Base-by-base conservation (phyloP, 2,888 invertebrate species). In the Agrotis exclamationis region DNA sequence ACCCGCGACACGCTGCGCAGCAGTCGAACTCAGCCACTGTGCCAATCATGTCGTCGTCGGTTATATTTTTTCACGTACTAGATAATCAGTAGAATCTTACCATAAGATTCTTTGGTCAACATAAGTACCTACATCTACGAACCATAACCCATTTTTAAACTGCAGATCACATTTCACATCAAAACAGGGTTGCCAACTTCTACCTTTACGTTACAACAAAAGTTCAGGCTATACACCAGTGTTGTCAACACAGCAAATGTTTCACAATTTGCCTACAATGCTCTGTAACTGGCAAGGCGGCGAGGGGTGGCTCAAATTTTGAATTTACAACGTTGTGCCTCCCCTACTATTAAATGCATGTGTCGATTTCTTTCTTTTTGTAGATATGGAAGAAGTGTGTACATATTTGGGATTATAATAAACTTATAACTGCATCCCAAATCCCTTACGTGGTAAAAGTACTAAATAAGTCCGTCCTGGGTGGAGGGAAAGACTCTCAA, bases 231-330 rank as follows among this genome's bases (percentile, higher is more conserved):
- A n/a, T n/a, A 54, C 62, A 63, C 48, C 28, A 28, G 16, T 20
- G 63, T 54, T 45, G 72, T 45, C 51, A 22, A 81, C 63, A 48
- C 63, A 63, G 72, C 80, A 59, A 83, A 69, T 80, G 65, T 75
- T 82, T 76, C 85, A 76, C 70, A 80, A 83, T 83, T 77, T 72
- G 74, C 71, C 70, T 39, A 79, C 70, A 77, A 44, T 53, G 53
- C 39, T 14, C 51, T 64, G 54, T 51, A 57, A 65, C 63, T 56
- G 63, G 70, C 65, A 65, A 65, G 11, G 62, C 76, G 63, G 5
- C 33, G 9, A 39, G 50, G 18, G 33, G 33, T 24, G 24, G 13
- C 48, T 68, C 47, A 63, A 63, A 79, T 77, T 82, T 72, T 59
- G 82, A 81, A 77, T 82, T 77, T 77, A 65, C 47, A 71, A 50